These are phyloP conservation scores for Mamestra configurata DNA, from an alignment of 1,140 invertebrate genomes.

Conservation along the genomic window DNA sequence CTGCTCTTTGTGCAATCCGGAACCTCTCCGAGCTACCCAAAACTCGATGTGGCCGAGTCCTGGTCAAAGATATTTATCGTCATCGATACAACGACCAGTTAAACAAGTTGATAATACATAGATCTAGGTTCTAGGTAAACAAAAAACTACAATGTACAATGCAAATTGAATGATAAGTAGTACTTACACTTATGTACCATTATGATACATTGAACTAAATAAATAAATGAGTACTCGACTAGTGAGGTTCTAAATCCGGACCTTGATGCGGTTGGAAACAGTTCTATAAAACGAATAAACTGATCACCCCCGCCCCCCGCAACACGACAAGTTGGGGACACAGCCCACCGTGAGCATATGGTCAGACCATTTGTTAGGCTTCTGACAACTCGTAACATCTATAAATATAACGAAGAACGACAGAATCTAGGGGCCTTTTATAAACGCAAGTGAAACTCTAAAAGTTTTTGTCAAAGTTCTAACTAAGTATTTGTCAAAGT, in stretches of 20 bases:
- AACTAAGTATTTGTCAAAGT: not conserved
- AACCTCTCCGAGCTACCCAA: too few relatives aligned
- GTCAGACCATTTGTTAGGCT: conserved; percentile 31
- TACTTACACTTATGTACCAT: too few relatives aligned
- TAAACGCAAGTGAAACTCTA: not conserved
- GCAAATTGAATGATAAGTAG: too few relatives aligned
- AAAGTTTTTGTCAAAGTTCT: not conserved
- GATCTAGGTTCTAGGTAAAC: too few relatives aligned
- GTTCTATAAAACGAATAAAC: not conserved
- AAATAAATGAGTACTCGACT: too few relatives aligned
- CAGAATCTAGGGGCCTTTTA: not conserved
- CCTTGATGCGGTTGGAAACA: not conserved
- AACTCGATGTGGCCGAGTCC: too few relatives aligned
- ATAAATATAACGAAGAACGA: not conserved
- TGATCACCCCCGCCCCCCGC: not conserved
- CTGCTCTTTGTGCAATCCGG: too few relatives aligned
- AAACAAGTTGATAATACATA: too few relatives aligned
- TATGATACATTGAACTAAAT: too few relatives aligned
- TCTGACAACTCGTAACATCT: not conserved
- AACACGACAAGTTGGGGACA: not conserved
- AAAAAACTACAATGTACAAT: too few relatives aligned
- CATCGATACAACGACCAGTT: too few relatives aligned
- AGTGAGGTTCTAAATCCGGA: not conserved
- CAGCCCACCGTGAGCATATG: not conserved
- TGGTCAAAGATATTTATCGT: too few relatives aligned